Evolutionary conservation across 1,140 invertebrate genomes (phyloP), one percentile per base, ranked within the genome.

Genomic region (Drosophila mayri): DNA sequence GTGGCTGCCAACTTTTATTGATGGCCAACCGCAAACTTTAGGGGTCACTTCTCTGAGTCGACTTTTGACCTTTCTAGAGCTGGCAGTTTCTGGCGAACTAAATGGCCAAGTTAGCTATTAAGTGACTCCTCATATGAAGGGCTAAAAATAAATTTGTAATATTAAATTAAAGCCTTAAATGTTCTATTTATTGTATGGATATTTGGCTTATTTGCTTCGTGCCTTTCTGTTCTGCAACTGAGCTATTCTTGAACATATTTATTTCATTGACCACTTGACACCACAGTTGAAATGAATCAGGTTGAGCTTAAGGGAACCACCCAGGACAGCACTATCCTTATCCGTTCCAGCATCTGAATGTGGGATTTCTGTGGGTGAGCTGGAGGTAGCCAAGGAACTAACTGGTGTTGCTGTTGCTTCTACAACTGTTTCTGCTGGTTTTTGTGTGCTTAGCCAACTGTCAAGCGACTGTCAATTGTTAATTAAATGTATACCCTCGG

Each of bases 381-480:
- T 35, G 30, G 32, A 25, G 59, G 59, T 28, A 12, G 16, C 9
- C n/a, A n/a, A 38, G 9, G 16, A 57, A 40, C 25, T 10, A 30
- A 7, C 28, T n/a, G 54, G 20, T 32, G 25, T 37, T 20, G 18
- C 30, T 38, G 43, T 52, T 25, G 22, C 9, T 18, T 30, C 38
- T 35, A 14, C 25, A 11, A 40, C n/a, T 32, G 52, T 67, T 43
- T 18, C 32, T 63, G 40, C 58, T 28, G 66, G 47, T 54, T 50
- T 35, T 35, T 55, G 59, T 80, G 61, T 71, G 82, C 41, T 63
- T 47, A 71, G 81, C 54, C 75, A 78, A 79, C 75, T 87, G 84
- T 87, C 83, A 76, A 37, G 50, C 84, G 46, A 70, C 67, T 87
- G 84, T 80, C 84, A 84, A 87, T 84, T 84, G 76, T 80, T 87